A percentile compares a stretch with the other conserved stretches of the same genome.
These are phyloP conservation scores for Nomada ruficornis DNA, from an alignment of 2,888 invertebrate species.

Conservation along the genomic window DNA sequence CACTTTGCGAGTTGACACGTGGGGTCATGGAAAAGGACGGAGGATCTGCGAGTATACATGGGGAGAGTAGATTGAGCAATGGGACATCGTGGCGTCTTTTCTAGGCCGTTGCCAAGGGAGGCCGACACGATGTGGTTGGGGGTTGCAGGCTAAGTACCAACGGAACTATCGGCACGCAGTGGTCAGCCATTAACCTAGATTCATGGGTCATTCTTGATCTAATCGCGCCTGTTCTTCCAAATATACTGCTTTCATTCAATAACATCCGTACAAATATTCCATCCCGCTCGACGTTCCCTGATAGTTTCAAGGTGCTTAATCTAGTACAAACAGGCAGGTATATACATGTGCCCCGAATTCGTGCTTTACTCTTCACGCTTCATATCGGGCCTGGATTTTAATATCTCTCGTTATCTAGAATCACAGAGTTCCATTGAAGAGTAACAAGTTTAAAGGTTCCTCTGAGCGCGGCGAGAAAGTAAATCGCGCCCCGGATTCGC, in stretches of 20 bases:
- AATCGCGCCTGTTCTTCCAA: conserved; percentile 30
- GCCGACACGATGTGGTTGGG: conserved; percentile 29
- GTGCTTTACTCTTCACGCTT: too few species aligned
- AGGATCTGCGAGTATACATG: conserved; percentile 22
- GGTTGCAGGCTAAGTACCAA: conserved; percentile 59
- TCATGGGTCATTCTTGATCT: conserved; percentile 38
- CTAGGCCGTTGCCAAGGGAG: conserved; percentile 73
- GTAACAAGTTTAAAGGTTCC: background rate
- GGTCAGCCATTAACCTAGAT: conserved; percentile 69
- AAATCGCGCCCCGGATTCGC: background rate
- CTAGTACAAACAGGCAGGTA: too few species aligned
- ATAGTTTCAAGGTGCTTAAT: too few species aligned
- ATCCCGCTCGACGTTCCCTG: too few species aligned
- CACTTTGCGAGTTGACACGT: background rate
- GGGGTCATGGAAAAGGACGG: conserved; percentile 15
- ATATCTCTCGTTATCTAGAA: background rate
- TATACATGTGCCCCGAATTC: background rate
- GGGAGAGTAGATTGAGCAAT: conserved; percentile 57
- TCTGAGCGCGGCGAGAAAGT: background rate
- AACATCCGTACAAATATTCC: background rate
- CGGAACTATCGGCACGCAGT: conserved; percentile 47
- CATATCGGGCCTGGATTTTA: background rate
- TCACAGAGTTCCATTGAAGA: background rate
- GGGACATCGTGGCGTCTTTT: conserved; percentile 75
- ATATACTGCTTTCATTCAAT: background rate